Evolutionary conservation across 1,140 invertebrate genomes (phyloP), one percentile per base, ranked within the genome.

Genomic region (Drosophila pruinosa): DNA sequence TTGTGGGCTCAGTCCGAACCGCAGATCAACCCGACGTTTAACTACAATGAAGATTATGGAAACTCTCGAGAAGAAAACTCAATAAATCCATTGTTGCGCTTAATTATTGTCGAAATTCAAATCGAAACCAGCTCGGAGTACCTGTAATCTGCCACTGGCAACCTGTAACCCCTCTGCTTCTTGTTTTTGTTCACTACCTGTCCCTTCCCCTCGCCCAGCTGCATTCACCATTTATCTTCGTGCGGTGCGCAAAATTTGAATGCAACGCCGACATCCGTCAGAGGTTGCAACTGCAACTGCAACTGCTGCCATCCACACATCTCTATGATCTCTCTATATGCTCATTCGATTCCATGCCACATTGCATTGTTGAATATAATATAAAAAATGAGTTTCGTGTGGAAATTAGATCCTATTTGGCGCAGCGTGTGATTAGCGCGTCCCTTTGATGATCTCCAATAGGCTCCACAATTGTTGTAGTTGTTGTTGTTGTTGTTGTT

Each of bases 381-480:
- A 75, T 53, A 80, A 78, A 68, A 82, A 78, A 75, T 75, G 72
- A 64, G 71, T 56, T 78, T 69, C 65, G 75, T 88, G 83, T 82
- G 83, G 82, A 88, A 88, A 88, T 88, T 89, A 88, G 83, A 89
- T 88, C 82, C 82, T 88, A 82, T 89, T 88, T 89, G 83, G 78
- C 82, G 54, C 83, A 89, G 82, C 82, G 72, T 88, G 82, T 88
- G 82, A 88, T 88, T 88, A 88, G 83, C 83, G 82, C 74, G 39
- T 76, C 64, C 65, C 82, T 88, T 88, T 88, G 82, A 88, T 88
- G 62, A 58, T 22, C 43, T 47, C 54, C 36, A 45, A 61, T 56
- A 22, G 43, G n/a, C 53, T 56, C 8, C 14, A 12, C 54, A 39
- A 28, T 41, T 38, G 12, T 19, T 34, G 17, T 45, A 24, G 12